Evolutionary conservation across 1,140 invertebrate species (phyloP).

Genomic region (Sitophilus oryzae): DNA sequence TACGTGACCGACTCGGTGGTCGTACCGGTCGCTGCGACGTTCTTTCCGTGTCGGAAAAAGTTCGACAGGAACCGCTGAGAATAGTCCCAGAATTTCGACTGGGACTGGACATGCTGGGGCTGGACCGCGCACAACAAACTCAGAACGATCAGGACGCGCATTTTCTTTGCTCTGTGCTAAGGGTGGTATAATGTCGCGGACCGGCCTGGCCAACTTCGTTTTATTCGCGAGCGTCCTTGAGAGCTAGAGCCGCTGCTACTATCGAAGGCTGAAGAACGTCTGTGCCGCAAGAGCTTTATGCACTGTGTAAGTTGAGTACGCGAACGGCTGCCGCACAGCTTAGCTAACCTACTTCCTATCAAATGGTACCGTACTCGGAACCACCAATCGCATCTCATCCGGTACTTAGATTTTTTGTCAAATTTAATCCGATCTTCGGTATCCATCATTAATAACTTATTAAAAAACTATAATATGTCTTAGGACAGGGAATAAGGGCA

Average conservation of each 20-base stretch:
- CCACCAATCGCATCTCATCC: constrained; percentile 27
- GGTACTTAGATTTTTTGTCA: constrained; percentile 9
- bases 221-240: constrained; percentile 26
- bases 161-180: constrained; percentile 19
- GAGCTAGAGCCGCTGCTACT: constrained; percentile 32
- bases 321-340: constrained; percentile 30
- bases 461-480: no score
- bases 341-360: constrained; percentile 43
- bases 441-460: no score
- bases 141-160: constrained; percentile 34
- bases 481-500: no score
- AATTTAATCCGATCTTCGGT: no score
- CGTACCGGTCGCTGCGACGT: constrained; percentile 1
- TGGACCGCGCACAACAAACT: constrained; percentile 28
- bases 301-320: constrained; percentile 35
- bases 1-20: constrained; percentile 13
- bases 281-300: constrained; percentile 35
- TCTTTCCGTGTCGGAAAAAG: constrained; percentile 39
- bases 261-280: constrained; percentile 36
- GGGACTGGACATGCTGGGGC: constrained; percentile 27
- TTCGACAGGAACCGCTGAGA: constrained; percentile 35
- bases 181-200: constrained; percentile 25
- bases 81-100: constrained; percentile 39
- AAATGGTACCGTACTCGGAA: constrained; percentile 37
- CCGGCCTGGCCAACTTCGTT: constrained; percentile 14